Percentiles rank a stretch among this genome's conserved stretches.
phyloP scores from a whole-genome alignment of 1,140 invertebrate species.

The Cydia fagiglandana region DNA sequence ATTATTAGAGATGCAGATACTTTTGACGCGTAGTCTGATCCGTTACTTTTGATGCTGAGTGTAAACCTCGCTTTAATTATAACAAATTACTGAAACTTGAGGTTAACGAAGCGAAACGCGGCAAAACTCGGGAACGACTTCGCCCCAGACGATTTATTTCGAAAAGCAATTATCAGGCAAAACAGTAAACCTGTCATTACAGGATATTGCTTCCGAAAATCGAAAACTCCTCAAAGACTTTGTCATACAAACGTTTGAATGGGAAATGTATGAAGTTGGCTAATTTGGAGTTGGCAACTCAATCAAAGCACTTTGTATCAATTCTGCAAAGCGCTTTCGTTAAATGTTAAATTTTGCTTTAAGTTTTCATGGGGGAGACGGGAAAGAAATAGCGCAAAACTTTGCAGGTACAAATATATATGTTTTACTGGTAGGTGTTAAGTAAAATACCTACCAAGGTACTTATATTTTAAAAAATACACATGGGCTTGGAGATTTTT shows the following conservation, averaged over 20 bases:
- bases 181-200: slow-evolving; percentile 3
- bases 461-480: no score
- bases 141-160: not conserved
- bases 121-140: not conserved
- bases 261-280: slow-evolving; percentile 35
- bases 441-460: no score
- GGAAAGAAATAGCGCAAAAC: not conserved
- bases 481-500: no score
- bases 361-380: slow-evolving; percentile 37
- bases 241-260: slow-evolving; percentile 17
- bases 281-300: slow-evolving; percentile 65
- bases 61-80: not conserved
- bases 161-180: not conserved
- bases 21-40: no score
- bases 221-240: slow-evolving; percentile 18
- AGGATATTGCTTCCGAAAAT: slow-evolving; percentile 1
- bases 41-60: no score
- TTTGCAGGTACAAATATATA: not conserved
- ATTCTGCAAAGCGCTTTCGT: slow-evolving; percentile 62
- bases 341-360: slow-evolving; percentile 56
- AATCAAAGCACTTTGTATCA: slow-evolving; percentile 55
- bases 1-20: no score
- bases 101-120: not conserved
- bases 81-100: not conserved
- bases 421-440: not conserved